Conservation (phyloP, 2,888 invertebrate species). For the Chrysotoxum bicinctum region DNA sequence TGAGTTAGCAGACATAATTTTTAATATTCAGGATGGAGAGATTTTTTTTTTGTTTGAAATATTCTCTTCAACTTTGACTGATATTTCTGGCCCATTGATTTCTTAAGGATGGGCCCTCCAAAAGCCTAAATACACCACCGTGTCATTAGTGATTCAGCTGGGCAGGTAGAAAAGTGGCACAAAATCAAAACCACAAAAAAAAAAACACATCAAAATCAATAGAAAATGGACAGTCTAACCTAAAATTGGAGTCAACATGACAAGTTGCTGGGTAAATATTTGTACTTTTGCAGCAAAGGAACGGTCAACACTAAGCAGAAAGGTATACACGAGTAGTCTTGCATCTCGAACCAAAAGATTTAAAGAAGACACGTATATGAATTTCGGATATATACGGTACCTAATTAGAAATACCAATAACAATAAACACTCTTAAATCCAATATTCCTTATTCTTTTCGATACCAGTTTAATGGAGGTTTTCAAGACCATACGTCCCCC, state of each 20-base stretch:
- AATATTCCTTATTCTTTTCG: background rate
- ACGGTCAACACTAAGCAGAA: background rate
- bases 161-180: background rate
- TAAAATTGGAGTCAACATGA: slow-evolving; percentile 38
- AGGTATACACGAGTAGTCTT: background rate
- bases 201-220: slow-evolving; percentile 23
- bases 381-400: slow-evolving; percentile 47
- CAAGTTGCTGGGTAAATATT: slow-evolving; percentile 60
- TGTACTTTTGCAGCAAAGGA: slow-evolving; percentile 46
- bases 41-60: too few species aligned
- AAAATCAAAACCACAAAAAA: background rate
- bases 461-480: slow-evolving; percentile 26
- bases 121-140: background rate
- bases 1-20: too few species aligned
- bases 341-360: background rate
- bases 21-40: too few species aligned
- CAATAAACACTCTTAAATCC: slow-evolving; percentile 51
- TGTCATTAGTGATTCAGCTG: background rate
- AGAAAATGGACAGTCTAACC: slow-evolving; percentile 55
- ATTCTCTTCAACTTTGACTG: too few species aligned
- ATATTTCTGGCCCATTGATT: too few species aligned
- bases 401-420: slow-evolving; percentile 66
- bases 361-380: background rate
- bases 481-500: background rate
- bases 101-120: background rate